These are phyloP conservation scores for Tipula unca DNA, from an alignment of 2,888 invertebrate species.

Conservation along the genomic window DNA sequence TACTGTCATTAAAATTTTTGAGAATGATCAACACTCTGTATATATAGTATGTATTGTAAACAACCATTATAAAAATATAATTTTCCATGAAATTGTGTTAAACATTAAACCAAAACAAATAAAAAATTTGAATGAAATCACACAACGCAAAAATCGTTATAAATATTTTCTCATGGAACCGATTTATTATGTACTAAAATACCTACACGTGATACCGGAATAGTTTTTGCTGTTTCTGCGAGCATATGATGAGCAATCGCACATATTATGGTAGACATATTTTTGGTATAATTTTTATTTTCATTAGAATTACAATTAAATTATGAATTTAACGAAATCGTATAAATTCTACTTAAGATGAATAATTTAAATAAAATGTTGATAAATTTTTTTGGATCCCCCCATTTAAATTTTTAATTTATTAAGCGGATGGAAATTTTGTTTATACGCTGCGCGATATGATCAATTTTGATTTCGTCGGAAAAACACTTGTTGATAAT, in stretches of 20 bases:
- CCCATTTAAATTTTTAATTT: background rate
- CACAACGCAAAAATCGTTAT: background rate
- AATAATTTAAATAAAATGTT: background rate
- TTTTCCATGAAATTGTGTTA: background rate
- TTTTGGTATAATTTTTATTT: background rate
- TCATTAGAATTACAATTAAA: background rate
- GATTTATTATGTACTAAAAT: background rate
- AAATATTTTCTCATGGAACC: background rate
- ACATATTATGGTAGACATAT: background rate
- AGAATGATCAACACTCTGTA: background rate
- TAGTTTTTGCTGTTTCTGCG: background rate
- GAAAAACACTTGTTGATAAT: background rate
- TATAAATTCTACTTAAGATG: background rate
- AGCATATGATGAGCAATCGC: background rate
- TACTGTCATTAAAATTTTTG: background rate
- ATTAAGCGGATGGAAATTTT: background rate
- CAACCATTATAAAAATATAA: background rate
- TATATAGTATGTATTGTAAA: background rate
- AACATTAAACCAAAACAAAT: background rate
- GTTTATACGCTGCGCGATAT: background rate
- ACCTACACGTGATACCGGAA: slow-evolving; percentile 8
- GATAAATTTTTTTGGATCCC: background rate
- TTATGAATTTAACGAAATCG: background rate
- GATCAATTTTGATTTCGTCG: background rate
- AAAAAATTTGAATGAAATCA: background rate